Percentiles rank a stretch among this genome's conserved stretches.
phyloP scores from a whole-genome alignment of 2,113 vertebrate species.

The Nipponia nippon region DNA sequence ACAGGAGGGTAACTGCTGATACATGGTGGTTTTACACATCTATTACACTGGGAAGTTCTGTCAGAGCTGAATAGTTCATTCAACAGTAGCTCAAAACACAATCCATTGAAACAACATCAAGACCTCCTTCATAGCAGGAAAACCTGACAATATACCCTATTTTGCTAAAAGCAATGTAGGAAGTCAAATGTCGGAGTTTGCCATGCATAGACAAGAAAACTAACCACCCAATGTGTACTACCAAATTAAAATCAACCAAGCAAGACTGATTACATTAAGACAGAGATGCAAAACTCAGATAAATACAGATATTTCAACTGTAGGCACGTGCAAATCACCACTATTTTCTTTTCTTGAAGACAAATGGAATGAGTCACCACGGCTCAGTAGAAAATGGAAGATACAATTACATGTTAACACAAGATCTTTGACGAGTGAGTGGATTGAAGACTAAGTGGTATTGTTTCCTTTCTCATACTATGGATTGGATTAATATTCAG shows the following conservation, averaged over 20 bases:
- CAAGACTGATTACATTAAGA: neutral
- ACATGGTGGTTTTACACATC: neutral
- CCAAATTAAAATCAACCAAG: constrained; percentile 20
- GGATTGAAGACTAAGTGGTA: neutral
- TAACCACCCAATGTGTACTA: neutral
- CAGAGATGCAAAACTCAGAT: neutral
- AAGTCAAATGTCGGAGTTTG: neutral
- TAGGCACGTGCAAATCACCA: neutral
- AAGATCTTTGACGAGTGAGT: neutral
- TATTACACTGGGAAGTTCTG: neutral
- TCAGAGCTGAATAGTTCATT: neutral
- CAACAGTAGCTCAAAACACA: neutral
- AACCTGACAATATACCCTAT: neutral
- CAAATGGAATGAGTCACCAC: neutral
- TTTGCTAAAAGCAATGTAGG: neutral
- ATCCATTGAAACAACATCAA: neutral
- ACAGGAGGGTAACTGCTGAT: neutral
- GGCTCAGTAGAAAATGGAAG: neutral
- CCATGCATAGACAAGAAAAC: neutral
- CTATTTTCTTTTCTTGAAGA: neutral
- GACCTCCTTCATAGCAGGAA: neutral
- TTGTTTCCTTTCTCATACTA: neutral
- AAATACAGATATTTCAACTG: neutral
- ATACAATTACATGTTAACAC: neutral
- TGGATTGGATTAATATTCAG: neutral